These are phyloP conservation scores for Leistus spinibarbis DNA, from an alignment of 2,888 invertebrate genomes.

Conservation along the genomic window DNA sequence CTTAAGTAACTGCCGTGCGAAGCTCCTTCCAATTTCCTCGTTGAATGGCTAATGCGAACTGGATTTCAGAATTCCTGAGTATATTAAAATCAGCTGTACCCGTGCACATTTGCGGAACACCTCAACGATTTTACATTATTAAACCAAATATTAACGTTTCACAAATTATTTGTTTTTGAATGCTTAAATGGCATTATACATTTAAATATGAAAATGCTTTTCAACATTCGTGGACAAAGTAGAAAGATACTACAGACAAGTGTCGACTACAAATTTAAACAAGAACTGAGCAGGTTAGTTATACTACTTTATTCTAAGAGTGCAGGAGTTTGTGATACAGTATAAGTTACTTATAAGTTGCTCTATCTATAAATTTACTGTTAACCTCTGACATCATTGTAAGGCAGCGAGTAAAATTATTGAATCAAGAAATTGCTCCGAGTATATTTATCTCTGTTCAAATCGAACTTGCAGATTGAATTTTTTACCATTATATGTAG, in stretches of 20 bases:
- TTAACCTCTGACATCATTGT: too few species aligned
- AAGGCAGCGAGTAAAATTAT: too few species aligned
- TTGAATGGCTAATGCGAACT: constrained; percentile 41
- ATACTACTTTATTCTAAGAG: too few species aligned
- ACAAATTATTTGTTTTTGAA: not conserved
- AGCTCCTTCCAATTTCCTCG: constrained; percentile 45
- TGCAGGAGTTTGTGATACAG: not conserved
- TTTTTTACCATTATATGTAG: too few species aligned
- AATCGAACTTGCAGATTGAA: too few species aligned
- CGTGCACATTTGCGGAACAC: not conserved
- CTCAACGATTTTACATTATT: not conserved
- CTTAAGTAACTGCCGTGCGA: constrained; percentile 44
- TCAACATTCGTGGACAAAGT: not conserved
- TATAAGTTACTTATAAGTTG: not conserved
- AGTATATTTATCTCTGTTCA: too few species aligned
- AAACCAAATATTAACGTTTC: not conserved
- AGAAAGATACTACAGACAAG: too few species aligned
- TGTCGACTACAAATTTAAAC: not conserved
- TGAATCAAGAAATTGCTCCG: too few species aligned
- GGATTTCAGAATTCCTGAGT: not conserved
- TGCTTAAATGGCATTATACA: not conserved
- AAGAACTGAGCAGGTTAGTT: not conserved
- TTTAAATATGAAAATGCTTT: not conserved
- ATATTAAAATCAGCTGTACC: not conserved
- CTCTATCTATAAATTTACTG: too few species aligned